phyloP scores from a whole-genome alignment of 2,888 invertebrate genomes.

The Asteroscopus sphinx region DNA sequence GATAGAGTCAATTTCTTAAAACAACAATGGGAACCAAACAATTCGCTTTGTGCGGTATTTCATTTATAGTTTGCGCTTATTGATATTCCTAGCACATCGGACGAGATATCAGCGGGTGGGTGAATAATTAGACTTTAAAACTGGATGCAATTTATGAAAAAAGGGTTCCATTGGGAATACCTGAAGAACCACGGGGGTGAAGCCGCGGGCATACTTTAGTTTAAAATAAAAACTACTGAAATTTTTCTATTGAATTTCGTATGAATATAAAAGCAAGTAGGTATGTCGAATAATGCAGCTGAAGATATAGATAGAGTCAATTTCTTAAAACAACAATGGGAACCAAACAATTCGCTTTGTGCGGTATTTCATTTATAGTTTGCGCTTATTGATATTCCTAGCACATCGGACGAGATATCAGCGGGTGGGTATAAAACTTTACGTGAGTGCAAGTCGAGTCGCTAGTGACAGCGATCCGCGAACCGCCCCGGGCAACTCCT shows the following conservation, averaged over 20 bases:
- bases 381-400: slow-evolving; percentile 80
- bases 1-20: slow-evolving; percentile 62
- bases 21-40: slow-evolving; percentile 68
- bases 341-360: slow-evolving; percentile 69
- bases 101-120: slow-evolving; percentile 77
- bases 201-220: too few relatives aligned
- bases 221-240: not conserved
- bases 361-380: slow-evolving; percentile 78
- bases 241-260: slow-evolving; percentile 7
- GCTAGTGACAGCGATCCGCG: slow-evolving; percentile 60
- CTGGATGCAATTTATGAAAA: too few relatives aligned
- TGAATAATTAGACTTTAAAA: too few relatives aligned
- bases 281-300: slow-evolving; percentile 6
- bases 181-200: too few relatives aligned
- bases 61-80: slow-evolving; percentile 78
- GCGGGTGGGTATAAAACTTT: slow-evolving; percentile 79
- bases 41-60: slow-evolving; percentile 73
- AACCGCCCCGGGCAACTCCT: slow-evolving; percentile 23
- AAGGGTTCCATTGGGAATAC: too few relatives aligned
- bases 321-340: slow-evolving; percentile 68
- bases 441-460: slow-evolving; percentile 61
- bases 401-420: slow-evolving; percentile 76
- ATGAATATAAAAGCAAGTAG: not conserved
- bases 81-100: slow-evolving; percentile 78
- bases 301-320: slow-evolving; percentile 49